phyloP scores from a whole-genome alignment of 2,888 invertebrate genomes.

The Zele albiditarsus region DNA sequence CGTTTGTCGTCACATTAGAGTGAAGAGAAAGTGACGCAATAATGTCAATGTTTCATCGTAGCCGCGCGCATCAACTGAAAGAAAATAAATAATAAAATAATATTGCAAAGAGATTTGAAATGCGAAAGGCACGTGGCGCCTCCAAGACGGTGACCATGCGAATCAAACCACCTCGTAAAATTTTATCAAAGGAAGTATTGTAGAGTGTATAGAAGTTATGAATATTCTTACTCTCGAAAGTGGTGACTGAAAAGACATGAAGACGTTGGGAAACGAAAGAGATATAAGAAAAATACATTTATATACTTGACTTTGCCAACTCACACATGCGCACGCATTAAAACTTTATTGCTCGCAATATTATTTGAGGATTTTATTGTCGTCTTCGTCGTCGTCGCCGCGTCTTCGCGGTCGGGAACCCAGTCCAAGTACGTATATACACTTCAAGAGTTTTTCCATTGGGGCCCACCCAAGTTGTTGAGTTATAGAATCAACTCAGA shows the following conservation, averaged over 20 bases:
- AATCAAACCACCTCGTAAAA: constrained; percentile 63
- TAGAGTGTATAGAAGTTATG: constrained; percentile 21
- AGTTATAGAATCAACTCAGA: constrained; percentile 9
- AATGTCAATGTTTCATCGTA: background rate
- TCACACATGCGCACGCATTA: constrained; percentile 42
- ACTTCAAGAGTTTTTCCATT: constrained; percentile 43
- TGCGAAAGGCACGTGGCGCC: background rate
- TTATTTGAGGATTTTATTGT: constrained; percentile 66
- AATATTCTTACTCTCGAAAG: background rate
- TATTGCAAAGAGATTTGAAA: background rate
- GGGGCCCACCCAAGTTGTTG: constrained; percentile 50
- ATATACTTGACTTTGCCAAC: constrained; percentile 17
- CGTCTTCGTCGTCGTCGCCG: constrained; percentile 47
- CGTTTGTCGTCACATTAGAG: background rate
- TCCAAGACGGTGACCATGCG: constrained; percentile 49
- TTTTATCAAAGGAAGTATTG: constrained; percentile 60
- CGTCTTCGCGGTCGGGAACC: constrained; percentile 44
- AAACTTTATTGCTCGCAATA: constrained; percentile 62
- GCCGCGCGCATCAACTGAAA: background rate
- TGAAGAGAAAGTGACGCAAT: background rate
- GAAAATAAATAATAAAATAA: background rate
- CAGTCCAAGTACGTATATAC: background rate
- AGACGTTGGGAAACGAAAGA: background rate
- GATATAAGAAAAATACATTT: background rate
- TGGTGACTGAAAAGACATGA: background rate